These are phyloP conservation scores for Neodiprion pinetum DNA, from an alignment of 1,140 invertebrate species.

Conservation along the genomic window DNA sequence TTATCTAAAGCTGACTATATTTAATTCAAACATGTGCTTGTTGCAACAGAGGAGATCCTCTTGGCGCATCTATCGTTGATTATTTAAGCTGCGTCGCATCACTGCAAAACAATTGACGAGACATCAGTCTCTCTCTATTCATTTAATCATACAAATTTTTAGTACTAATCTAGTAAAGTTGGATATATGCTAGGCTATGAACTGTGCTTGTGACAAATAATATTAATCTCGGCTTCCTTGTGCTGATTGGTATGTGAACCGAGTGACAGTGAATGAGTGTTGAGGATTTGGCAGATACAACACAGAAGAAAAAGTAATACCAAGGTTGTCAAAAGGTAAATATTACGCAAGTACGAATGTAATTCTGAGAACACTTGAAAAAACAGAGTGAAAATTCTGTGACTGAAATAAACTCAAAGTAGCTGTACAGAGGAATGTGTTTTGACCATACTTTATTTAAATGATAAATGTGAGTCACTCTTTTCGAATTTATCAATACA, in stretches of 20 bases:
- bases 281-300: too few relatives aligned
- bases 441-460: not conserved
- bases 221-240: not conserved
- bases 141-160: conserved; percentile 21
- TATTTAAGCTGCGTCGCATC: conserved; percentile 50
- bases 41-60: conserved; percentile 51
- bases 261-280: too few relatives aligned
- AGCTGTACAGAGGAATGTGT: not conserved
- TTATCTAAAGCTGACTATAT: conserved; percentile 8
- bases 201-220: conserved; percentile 57
- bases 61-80: conserved; percentile 44
- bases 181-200: conserved; percentile 44
- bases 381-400: not conserved
- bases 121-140: conserved; percentile 23
- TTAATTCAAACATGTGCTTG: conserved; percentile 49
- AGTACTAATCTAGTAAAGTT: not conserved
- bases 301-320: too few relatives aligned
- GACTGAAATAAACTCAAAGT: not conserved
- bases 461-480: too few relatives aligned
- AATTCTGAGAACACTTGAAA: too few relatives aligned
- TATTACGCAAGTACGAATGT: too few relatives aligned
- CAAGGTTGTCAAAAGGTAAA: too few relatives aligned
- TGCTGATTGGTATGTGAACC: too few relatives aligned
- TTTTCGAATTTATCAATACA: conserved; percentile 9
- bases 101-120: conserved; percentile 53